These are phyloP conservation scores for Brevimyrus niger DNA, from an alignment of 2,113 vertebrate genomes.

Conservation along the genomic window DNA sequence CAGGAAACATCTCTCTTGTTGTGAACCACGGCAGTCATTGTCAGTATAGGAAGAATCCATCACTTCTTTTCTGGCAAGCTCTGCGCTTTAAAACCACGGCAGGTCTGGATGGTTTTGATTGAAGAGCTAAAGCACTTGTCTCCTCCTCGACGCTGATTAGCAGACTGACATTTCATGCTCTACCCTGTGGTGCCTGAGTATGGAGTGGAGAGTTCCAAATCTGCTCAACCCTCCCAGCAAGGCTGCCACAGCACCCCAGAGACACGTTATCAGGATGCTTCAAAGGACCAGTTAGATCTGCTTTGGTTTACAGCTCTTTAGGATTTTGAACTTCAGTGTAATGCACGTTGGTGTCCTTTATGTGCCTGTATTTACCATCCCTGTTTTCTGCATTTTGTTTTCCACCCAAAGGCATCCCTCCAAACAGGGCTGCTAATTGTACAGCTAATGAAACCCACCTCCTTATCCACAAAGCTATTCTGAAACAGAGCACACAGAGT, in stretches of 20 bases:
- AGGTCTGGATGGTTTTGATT: conserved; percentile 1
- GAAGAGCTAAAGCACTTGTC: background rate
- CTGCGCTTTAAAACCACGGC: background rate
- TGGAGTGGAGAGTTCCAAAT: conserved; percentile 21
- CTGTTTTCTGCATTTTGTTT: conserved; percentile 34
- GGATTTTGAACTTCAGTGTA: conserved; percentile 46
- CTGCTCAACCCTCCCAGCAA: conserved; percentile 49
- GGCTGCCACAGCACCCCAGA: conserved; percentile 52
- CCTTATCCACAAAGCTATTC: conserved; percentile 33
- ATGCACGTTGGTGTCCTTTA: conserved; percentile 44
- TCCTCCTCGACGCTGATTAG: background rate
- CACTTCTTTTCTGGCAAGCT: background rate
- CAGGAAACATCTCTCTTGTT: background rate
- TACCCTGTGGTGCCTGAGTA: background rate
- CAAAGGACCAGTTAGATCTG: conserved; percentile 58
- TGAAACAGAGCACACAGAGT: background rate
- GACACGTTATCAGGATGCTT: conserved; percentile 50
- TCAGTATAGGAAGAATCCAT: background rate
- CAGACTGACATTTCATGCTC: background rate
- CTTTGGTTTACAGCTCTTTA: conserved; percentile 45
- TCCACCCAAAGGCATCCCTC: conserved; percentile 34
- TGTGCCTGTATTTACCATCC: conserved; percentile 34
- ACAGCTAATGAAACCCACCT: conserved; percentile 46
- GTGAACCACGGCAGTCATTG: background rate
- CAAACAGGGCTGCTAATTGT: conserved; percentile 48